Evolutionary conservation across 2,888 invertebrate species (phyloP).

Genomic region (Dryocosmus kuriphilus): DNA sequence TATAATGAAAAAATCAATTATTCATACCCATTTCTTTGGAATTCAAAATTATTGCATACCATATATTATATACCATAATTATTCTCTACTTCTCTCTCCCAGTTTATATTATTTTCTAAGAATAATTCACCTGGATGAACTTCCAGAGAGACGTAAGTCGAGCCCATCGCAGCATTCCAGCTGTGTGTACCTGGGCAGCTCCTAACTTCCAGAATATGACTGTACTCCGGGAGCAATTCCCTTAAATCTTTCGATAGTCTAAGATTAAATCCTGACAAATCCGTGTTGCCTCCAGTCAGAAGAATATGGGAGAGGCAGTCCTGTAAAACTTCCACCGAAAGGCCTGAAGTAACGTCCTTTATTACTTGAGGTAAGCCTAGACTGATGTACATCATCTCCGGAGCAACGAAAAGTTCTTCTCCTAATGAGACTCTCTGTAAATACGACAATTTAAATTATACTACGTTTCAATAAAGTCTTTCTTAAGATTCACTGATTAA

Average conservation of each 20-base stretch:
- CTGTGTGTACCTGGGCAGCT: constrained; percentile 75
- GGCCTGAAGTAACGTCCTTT: constrained; percentile 72
- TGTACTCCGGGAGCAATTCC: constrained; percentile 73
- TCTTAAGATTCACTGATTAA: background rate
- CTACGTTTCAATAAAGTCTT: constrained; percentile 24
- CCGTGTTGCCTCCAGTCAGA: constrained; percentile 77
- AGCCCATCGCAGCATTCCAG: constrained; percentile 77
- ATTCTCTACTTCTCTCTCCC: background rate
- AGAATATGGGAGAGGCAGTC: constrained; percentile 76
- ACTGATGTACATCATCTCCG: constrained; percentile 77
- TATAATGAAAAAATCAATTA: constrained; percentile 50
- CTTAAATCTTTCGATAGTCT: constrained; percentile 74
- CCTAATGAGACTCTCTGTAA: constrained; percentile 75
- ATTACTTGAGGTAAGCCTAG: constrained; percentile 75
- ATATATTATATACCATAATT: too few relatives aligned
- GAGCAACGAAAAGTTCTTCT: constrained; percentile 75
- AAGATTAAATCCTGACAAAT: constrained; percentile 74
- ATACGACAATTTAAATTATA: constrained; percentile 36
- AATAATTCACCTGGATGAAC: constrained; percentile 71
- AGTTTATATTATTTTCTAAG: constrained; percentile 9
- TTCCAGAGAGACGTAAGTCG: constrained; percentile 75
- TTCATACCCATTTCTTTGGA: too few relatives aligned
- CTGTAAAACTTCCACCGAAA: constrained; percentile 71
- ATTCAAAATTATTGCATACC: too few relatives aligned
- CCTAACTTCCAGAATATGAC: constrained; percentile 73